A percentile compares a stretch with the other conserved stretches of the same genome.
Conservation (phyloP, 2,797 vertebrate genomes). For the Echiichthys vipera region DNA sequence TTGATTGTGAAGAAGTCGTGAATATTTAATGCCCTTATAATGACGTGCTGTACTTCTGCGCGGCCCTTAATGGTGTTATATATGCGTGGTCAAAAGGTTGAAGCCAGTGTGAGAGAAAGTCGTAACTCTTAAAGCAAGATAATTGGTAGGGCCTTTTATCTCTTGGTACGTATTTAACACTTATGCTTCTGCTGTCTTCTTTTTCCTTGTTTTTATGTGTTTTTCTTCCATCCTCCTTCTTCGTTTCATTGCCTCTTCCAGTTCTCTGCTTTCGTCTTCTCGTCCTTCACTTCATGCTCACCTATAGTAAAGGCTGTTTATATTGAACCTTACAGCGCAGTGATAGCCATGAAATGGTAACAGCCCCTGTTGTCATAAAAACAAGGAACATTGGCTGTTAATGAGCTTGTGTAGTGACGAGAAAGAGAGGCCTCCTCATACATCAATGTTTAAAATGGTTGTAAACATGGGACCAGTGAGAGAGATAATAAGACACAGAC, state of each 20-base stretch:
- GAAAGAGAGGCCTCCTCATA: conserved; percentile 9
- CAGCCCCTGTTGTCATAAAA: conserved; percentile 49
- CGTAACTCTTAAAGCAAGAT: conserved; percentile 54
- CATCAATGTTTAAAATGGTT: conserved; percentile 60
- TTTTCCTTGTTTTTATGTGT: not conserved
- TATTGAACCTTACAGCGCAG: conserved; percentile 11
- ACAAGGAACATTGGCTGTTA: conserved; percentile 51
- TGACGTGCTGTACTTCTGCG: conserved; percentile 56
- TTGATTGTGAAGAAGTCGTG: conserved; percentile 46
- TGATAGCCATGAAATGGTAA: conserved; percentile 9
- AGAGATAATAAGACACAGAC: conserved; percentile 34
- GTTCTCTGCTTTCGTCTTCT: not conserved
- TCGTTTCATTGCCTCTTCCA: not conserved
- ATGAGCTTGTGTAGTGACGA: conserved; percentile 48
- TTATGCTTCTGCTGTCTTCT: conserved; percentile 23
- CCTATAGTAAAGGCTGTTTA: conserved; percentile 20
- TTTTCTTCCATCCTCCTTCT: not conserved
- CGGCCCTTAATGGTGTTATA: conserved; percentile 70
- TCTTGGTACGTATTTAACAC: conserved; percentile 40
- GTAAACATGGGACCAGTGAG: conserved; percentile 43
- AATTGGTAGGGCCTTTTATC: conserved; percentile 71
- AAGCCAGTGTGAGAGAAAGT: conserved; percentile 51
- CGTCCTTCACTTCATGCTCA: not conserved
- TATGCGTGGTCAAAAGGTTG: conserved; percentile 77
- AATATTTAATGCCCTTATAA: conserved; percentile 73